A percentile compares a stretch with the other conserved stretches of the same genome.
These are phyloP conservation scores for Buathra laborator DNA, from an alignment of 2,888 invertebrate genomes.

Conservation along the genomic window DNA sequence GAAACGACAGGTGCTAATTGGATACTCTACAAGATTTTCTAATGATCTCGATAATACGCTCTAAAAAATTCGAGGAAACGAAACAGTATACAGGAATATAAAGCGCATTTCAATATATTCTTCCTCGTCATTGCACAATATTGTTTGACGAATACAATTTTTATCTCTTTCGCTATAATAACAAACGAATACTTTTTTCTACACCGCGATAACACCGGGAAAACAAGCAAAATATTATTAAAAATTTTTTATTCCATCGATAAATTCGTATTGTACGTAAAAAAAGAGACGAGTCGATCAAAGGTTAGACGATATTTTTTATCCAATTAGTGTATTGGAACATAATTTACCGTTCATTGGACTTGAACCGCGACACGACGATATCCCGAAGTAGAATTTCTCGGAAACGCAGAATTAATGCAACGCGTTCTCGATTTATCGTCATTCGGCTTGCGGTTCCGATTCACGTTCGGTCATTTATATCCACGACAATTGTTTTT, in stretches of 20 bases:
- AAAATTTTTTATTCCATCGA: background rate
- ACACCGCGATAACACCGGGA: too few relatives aligned
- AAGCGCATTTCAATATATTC: too few relatives aligned
- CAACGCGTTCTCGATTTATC: slow-evolving; percentile 47
- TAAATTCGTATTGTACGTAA: background rate
- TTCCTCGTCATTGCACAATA: too few relatives aligned
- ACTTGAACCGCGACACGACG: slow-evolving; percentile 28
- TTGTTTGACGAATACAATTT: too few relatives aligned
- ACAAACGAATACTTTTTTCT: too few relatives aligned
- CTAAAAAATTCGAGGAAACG: background rate
- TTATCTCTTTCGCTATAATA: too few relatives aligned
- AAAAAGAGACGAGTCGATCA: background rate
- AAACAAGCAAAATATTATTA: background rate
- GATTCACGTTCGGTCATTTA: slow-evolving; percentile 8
- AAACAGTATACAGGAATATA: background rate
- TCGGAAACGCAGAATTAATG: background rate
- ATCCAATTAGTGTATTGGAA: slow-evolving; percentile 29
- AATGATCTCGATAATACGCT: background rate
- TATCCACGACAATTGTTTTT: slow-evolving; percentile 42
- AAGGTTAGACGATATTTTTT: background rate
- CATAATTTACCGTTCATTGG: slow-evolving; percentile 40
- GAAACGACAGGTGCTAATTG: background rate
- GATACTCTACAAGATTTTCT: background rate
- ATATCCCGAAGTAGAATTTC: slow-evolving; percentile 24
- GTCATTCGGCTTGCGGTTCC: slow-evolving; percentile 25